Evolutionary conservation across 64 coral and sea anemone genomes (phyloP).

Genomic region (Pocillopora verrucosa): DNA sequence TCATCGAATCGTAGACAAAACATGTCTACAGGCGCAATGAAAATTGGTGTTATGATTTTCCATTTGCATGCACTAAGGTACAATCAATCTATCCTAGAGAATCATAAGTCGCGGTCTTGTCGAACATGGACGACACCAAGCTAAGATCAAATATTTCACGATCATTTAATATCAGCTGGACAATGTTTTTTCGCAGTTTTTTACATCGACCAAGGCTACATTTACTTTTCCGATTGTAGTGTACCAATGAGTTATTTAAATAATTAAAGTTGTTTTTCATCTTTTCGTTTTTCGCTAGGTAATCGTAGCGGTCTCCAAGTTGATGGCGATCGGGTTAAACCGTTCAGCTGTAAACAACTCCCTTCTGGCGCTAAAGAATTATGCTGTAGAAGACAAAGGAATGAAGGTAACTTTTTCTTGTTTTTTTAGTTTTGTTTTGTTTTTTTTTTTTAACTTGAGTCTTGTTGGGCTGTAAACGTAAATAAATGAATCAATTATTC

Average conservation of each 20-base stretch:
- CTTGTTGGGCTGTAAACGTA: too few species aligned
- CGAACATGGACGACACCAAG: too few species aligned
- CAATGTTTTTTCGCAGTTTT: neutral
- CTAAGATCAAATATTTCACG: too few species aligned
- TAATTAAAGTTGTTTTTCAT: neutral
- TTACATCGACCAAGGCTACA: neutral
- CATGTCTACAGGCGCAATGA: neutral
- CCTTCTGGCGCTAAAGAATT: conserved; percentile 83
- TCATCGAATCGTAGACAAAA: neutral
- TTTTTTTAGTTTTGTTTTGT: neutral
- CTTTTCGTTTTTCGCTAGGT: conserved; percentile 40
- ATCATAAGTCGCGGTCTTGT: too few species aligned
- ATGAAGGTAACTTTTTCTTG: conserved; percentile 71
- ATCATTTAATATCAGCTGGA: too few species aligned
- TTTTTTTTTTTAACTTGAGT: too few species aligned
- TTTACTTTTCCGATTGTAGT: neutral
- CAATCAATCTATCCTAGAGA: neutral
- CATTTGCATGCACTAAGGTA: neutral
- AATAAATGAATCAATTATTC: too few species aligned
- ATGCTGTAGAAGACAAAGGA: conserved; percentile 89
- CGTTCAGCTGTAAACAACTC: conserved; percentile 79
- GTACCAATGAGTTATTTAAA: neutral
- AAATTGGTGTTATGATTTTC: neutral
- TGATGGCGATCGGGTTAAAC: conserved; percentile 87
- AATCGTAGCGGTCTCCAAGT: conserved; percentile 91